A percentile compares a stretch with the other conserved stretches of the same genome.
Evolutionary conservation across 2,888 invertebrate species (phyloP).

Genomic region (Cynaeus angustus): DNA sequence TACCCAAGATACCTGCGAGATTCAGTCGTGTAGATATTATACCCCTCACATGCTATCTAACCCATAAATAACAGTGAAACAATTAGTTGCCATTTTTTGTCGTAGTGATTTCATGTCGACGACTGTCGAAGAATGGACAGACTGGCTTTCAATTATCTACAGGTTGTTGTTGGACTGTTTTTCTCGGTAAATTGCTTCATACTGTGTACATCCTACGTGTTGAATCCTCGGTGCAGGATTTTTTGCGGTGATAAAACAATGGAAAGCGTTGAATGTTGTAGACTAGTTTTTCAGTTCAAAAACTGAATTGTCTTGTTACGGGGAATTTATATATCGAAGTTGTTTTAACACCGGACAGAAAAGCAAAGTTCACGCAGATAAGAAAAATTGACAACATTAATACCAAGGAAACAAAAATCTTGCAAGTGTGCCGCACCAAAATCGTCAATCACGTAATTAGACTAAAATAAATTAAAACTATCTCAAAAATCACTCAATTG

Average conservation of each 20-base stretch:
- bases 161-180: conserved; percentile 16
- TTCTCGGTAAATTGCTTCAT: conserved; percentile 32
- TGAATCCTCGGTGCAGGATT: not conserved
- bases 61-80: conserved; percentile 44
- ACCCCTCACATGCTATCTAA: conserved; percentile 29
- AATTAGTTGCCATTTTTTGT: conserved; percentile 39
- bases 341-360: no score
- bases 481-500: no score
- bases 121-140: conserved; percentile 40
- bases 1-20: conserved; percentile 48
- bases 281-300: not conserved
- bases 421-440: no score
- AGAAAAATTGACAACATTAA: no score
- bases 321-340: not conserved
- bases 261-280: conserved; percentile 3
- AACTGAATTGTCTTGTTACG: not conserved
- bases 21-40: conserved; percentile 37
- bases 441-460: no score
- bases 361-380: no score
- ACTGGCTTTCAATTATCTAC: conserved; percentile 39
- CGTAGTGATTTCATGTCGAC: conserved; percentile 24
- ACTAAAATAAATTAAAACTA: no score
- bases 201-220: not conserved
- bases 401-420: no score
- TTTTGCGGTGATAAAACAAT: not conserved